Conservation (phyloP, 2,888 invertebrate species). For the Stenichneumon culpator region DNA sequence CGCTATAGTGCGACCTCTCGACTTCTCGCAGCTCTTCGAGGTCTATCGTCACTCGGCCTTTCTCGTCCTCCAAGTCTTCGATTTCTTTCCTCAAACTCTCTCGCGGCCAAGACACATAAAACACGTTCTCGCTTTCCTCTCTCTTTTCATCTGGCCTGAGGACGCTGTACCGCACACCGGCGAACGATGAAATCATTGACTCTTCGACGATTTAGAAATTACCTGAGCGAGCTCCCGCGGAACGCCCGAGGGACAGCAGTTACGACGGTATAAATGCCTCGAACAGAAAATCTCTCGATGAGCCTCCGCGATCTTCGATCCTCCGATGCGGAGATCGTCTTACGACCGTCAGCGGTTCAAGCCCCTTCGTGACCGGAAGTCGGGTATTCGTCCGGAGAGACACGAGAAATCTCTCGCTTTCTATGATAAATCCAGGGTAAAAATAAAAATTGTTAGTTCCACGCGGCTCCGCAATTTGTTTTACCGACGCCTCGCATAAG, state of each 20-base stretch:
- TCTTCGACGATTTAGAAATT: constrained; percentile 68
- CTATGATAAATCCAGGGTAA: constrained; percentile 2
- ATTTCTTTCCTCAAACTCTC: constrained; percentile 28
- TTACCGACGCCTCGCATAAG: neutral
- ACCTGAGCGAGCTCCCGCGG: constrained; percentile 57
- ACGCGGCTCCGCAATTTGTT: neutral
- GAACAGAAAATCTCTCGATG: constrained; percentile 14
- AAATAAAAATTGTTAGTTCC: constrained; percentile 5
- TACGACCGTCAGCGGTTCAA: neutral
- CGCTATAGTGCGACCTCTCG: constrained; percentile 62
- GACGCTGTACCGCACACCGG: neutral
- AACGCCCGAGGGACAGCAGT: constrained; percentile 63
- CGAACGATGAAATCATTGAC: constrained; percentile 68
- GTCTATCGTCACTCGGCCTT: constrained; percentile 64
- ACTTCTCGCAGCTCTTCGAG: constrained; percentile 61
- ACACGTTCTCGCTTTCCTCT: constrained; percentile 39
- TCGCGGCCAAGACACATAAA: neutral
- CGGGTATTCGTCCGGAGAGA: constrained; percentile 13
- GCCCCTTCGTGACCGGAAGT: constrained; percentile 43
- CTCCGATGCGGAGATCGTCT: constrained; percentile 2
- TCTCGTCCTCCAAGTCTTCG: constrained; percentile 59
- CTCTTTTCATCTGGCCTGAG: constrained; percentile 7
- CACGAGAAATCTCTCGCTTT: constrained; percentile 53
- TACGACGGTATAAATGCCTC: constrained; percentile 44
- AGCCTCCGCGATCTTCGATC: constrained; percentile 49